Evolutionary conservation across 2,113 vertebrate species (phyloP), one percentile per base, ranked within the genome.

Genomic region (Podarcis muralis): DNA sequence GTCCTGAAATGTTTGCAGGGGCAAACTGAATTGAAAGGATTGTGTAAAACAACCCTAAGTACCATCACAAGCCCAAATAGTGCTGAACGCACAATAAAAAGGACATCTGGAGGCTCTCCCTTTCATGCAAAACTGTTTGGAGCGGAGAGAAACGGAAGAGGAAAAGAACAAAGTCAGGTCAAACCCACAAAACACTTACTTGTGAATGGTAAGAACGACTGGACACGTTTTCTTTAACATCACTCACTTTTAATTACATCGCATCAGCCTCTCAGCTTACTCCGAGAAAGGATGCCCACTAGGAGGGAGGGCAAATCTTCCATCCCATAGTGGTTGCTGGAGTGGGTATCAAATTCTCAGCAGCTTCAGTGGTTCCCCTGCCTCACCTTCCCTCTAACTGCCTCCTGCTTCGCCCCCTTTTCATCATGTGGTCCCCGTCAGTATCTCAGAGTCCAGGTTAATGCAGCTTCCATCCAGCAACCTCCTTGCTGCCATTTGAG

Each of bases 291-390:
- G 84, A 86, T 80, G 75, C 81, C 53, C 89, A 71, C 91, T 81
- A 20, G 40, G 86, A 37, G 72, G 84, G 85, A 84, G 84, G 91
- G 75, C n/a, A 87, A 68, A 74, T 81, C 57, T 71, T 69, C 81
- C 79, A 77, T 81, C 71, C 27, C 62, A 40, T 32, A 71, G 62
- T 62, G 74, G 27, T 79, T 1, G 1, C 8, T 69, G 80, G 90
- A 88, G 74, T 89, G 88, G 91, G 86, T 83, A 87, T 90, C 88
- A 88, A 69, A 68, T 92, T 93, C 91, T 94, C 93, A 93, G 91
- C 87, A 93, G 93, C 75, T 93, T 95, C 94, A 95, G 93, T 93
- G 94, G 94, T 94, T 92, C 43, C 86, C 88, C 93, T 6, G n/a
- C 85, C 77, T 27, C 88, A 62, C 89, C 87, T 72, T 20, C 76